phyloP scores from a whole-genome alignment of 2,797 vertebrate species.

The Heliangelus exortis region DNA sequence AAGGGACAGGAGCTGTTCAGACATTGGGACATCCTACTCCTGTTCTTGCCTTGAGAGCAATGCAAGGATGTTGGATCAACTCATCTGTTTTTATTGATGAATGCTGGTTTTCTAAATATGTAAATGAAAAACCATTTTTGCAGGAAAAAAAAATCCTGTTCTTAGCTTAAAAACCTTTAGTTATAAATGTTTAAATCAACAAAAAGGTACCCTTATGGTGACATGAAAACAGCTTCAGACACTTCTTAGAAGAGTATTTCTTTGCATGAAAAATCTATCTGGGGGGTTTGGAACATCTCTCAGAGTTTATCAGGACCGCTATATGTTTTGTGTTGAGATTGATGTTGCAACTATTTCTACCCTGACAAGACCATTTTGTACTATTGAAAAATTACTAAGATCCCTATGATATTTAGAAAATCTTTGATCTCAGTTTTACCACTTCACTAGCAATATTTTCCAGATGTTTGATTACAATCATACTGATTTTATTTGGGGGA shows the following conservation, averaged over 20 bases:
- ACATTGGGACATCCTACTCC: background rate
- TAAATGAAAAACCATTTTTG: background rate
- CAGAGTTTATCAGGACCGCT: background rate
- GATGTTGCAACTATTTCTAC: background rate
- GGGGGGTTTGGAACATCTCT: background rate
- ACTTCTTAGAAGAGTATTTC: background rate
- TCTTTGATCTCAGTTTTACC: background rate
- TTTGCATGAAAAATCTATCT: background rate
- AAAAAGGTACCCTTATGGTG: background rate
- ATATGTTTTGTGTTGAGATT: accelerated
- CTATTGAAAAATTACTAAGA: background rate
- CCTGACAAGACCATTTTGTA: background rate
- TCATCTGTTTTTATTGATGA: background rate
- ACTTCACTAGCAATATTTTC: background rate
- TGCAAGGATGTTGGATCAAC: background rate
- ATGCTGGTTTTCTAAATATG: background rate
- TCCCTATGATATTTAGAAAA: background rate
- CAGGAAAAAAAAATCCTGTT: background rate
- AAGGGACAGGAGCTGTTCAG: background rate
- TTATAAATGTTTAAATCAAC: background rate
- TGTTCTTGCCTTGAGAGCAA: background rate
- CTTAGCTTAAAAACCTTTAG: background rate
- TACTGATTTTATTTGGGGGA: background rate
- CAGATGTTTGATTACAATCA: background rate
- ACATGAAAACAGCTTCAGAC: background rate